Base-by-base conservation (phyloP, 2,113 vertebrate genomes). In the Chaenogobius annularis region DNA sequence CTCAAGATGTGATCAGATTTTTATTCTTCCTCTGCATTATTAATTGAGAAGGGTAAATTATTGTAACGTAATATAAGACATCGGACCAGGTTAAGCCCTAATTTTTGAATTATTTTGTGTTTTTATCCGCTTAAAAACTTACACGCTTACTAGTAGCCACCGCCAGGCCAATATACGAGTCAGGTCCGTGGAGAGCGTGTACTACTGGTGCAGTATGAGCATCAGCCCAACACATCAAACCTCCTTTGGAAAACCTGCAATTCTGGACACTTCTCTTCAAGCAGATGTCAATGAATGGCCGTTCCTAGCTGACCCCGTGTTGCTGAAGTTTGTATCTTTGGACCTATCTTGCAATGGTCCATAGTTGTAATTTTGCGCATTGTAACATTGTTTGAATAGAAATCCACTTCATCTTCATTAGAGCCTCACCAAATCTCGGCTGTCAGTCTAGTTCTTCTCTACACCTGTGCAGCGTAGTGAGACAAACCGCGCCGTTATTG, bases 401-500 rank as follows among this genome's bases (percentile, higher is more conserved):
- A 50, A 19, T 17, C 15, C 47, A 15, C 6, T 19, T 9, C 37
- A 40, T 17, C 15, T 50, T 14, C 47, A 7, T 50, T 19, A 50
- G 15, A 50, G 6, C 15, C 5, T 17, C 47, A 1, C 6, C 1
- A 31, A 17, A 19, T 50, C 47, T 19, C 19, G 47, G 19, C 47
- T 17, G 1, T 50, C 15, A 17, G 7, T 20, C 19, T 9, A 10
- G 50, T 54, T 54, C 50, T 20, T 54, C 17, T 54, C 50, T 20
- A 20, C 17, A 23, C 55, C 55, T 26, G 55, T 7, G 55, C 55
- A 26, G 22, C 14, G 19, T 0, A 48, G 35, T 48, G 58, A 71
- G 22, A 1, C 10, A 73, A 68, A 61, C 50, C 40, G 61, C 40
- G 61, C 50, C 55, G 65, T 65, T 69, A 66, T 54, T 77, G 37